Base-by-base conservation (phyloP, 2,888 invertebrate genomes). In the Pocota personata region DNA sequence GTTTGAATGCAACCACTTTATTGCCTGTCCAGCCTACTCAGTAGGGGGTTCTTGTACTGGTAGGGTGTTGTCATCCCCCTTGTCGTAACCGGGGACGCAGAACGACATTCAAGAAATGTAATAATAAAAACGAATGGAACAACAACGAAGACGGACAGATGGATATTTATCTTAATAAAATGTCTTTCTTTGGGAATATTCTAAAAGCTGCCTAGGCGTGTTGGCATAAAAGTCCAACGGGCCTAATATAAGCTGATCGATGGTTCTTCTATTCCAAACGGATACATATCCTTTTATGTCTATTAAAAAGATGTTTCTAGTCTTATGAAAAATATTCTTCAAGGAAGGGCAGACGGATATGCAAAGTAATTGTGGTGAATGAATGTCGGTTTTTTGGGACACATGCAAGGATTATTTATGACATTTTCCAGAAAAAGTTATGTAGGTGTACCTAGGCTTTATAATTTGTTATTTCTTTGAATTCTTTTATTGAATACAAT, bases 141-240 rank as follows among this genome's bases (percentile, higher is more conserved):
- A 37, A 32, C 6, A 57, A 27, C 24, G 32, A 7, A 32, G 14
- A 19, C 16, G 37, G 37, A 62, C 52, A 55, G 60, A 62, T 16
- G 24, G 69, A 71, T 78, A 78, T 78, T 78, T 78, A 55, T 78
- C 69, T 71, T 62, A 69, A 71, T 78, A 71, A 78, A 40, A 16
- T 30, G 5, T 32, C 46, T 40, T 24, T 57, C 46, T 24, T 58
- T 46, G 67, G 67, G 50, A 35, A 60, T 67, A 67, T 50, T 77
- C 57, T 30, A 60, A 77, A 57, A 58, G 27, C 46, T 48, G 32
- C 46, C 46, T 57, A 64, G 55, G 14, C 64, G 40, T 40, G 35
- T 19, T 30, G 40, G n/a, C 43, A 30, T 40, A 52, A 71, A 8
- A 24, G 50, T 27, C 62, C 50, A 52, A 24, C n/a, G 40, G 40